Base-by-base conservation (phyloP, 2,888 invertebrate species). In the Lasioglossum leucozonium region DNA sequence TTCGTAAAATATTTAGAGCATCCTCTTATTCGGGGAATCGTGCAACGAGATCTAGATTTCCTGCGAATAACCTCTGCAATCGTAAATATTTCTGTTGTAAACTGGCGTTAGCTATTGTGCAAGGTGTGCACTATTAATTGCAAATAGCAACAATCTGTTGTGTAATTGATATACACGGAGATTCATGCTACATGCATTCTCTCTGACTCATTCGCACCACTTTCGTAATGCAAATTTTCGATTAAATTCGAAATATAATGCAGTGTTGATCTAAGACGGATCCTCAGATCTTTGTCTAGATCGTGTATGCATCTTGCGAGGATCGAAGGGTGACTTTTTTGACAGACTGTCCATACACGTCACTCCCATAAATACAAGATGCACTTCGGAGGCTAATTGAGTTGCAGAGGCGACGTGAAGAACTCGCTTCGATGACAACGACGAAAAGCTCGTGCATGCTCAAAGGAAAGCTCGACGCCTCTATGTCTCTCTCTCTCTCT, bases 351-450 rank as follows among this genome's bases (percentile, higher is more conserved):
- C 51, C 51, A 10, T 55, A 55, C 10, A 10, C 10, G 10, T 3
- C 10, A 8, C 55, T 55, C n/a, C 11, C n/a, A 55, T 55, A 55
- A 55, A 55, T n/a, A n/a, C n/a, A 4, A n/a, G 55, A n/a, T 11
- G 55, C 55, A n/a, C 55, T 55, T 55, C 55, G 55, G n/a, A 11
- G 55, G 11, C 55, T 55, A n/a, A 55, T 55, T 11, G 55, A 55
- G 55, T 55, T 55, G 55, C 55, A 55, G n/a, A 11, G 11, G n/a
- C 11, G n/a, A 55, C 55, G n/a, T 4, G 55, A 11, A n/a, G 55
- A n/a, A 55, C n/a, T 55, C n/a, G n/a, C 55, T 55, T 55, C 55
- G 55, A 55, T 55, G 55, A 55, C 55, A 55, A 55, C 55, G 55
- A 55, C n/a, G 55, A 55, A 55, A 55, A 55, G 55, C n/a, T 55